Conservation (phyloP, 2,797 vertebrate species). For the Phalanger gymnotis region DNA sequence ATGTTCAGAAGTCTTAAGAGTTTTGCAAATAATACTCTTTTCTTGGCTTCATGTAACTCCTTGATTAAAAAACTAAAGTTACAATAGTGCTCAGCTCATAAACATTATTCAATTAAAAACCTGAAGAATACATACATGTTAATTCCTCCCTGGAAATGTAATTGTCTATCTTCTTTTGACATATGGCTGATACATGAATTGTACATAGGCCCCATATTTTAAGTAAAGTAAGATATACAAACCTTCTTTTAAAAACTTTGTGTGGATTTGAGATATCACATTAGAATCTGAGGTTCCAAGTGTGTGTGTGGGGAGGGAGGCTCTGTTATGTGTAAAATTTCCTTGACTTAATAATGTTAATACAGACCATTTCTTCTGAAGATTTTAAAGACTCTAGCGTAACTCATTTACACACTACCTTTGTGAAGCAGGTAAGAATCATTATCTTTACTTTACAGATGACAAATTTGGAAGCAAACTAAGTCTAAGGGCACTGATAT, state of each 20-base stretch:
- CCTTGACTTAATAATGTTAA: constrained; percentile 17
- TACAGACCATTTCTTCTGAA: background rate
- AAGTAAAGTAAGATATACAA: background rate
- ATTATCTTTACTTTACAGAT: constrained; percentile 48
- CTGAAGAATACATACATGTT: background rate
- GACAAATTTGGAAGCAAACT: constrained; percentile 41
- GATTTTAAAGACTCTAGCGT: constrained; percentile 16
- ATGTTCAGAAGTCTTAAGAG: background rate
- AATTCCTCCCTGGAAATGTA: background rate
- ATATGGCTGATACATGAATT: background rate
- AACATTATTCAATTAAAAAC: background rate
- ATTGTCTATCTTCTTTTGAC: background rate
- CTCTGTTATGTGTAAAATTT: background rate
- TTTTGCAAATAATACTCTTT: background rate
- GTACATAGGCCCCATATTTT: background rate
- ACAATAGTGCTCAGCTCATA: background rate
- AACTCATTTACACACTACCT: constrained; percentile 5
- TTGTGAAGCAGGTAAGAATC: constrained; percentile 1
- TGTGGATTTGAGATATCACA: constrained; percentile 10
- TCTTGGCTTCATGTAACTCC: background rate
- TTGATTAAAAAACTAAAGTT: background rate
- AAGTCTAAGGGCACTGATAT: constrained; percentile 12
- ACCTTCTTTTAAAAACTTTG: background rate
- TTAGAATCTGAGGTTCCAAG: constrained; percentile 21
- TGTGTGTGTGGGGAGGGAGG: background rate